Evolutionary conservation across 2,797 vertebrate genomes (phyloP), one percentile per base, ranked within the genome.

Genomic region (Propithecus perrieri): DNA sequence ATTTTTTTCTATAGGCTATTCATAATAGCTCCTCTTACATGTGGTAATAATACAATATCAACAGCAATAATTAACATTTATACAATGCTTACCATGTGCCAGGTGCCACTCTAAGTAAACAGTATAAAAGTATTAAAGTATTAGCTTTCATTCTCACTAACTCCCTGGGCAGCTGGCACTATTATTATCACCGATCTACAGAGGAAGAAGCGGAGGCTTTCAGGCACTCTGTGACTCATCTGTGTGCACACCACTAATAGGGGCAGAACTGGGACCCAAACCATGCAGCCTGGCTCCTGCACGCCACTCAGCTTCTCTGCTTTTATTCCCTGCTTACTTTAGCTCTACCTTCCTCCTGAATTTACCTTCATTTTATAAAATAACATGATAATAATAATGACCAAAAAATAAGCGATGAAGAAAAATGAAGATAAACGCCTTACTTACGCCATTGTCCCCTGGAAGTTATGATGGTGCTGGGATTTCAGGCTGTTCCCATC

Each of bases 71-170:
- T 38, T 11, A 14, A 9, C 14, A 28, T 22, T 20, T 59, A 11
- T 18, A 10, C 15, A 20, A 20, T 0, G 18, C 50, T 57, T 10
- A 12, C 41, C 13, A 0, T 0, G 12, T 46, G 20, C 8, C 63
- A 22, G 57, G 48, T 28, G 14, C n/a, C 13, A 43, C 65, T 41
- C 26, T 9, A 11, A 28, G 17, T 9, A 14, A 28, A 18, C 22
- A 6, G 78, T 7, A 1, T 6, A 43, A 5, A 33, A 4, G 2
- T 13, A 1, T 7, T 1, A 24, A 33, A 4, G 2, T 13, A 1
- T 7, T 1, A 26, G 14, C 10, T 5, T 28, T n/a, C 57, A 5
- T 1, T 1, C 67, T 65, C 7, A 2, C 43, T 24, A 30, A n/a
- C 28, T 7, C 22, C 18, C 26, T 30, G n/a, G n/a, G n/a, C 3